Base-by-base conservation (phyloP, 2,113 vertebrate genomes). In the Nipponia nippon region DNA sequence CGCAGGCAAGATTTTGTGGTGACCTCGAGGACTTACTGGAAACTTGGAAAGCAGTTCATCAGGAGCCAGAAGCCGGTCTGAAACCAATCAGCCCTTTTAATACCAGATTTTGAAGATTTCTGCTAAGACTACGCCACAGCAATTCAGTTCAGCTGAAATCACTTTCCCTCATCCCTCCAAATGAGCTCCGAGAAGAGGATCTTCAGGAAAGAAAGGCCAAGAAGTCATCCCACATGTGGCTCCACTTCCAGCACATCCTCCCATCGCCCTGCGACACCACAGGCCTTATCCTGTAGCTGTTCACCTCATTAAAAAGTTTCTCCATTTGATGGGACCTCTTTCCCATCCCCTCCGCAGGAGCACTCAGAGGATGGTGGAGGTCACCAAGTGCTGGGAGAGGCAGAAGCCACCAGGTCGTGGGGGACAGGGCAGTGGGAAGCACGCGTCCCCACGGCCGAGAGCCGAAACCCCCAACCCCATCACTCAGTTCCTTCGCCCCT, bases 381-480 rank as follows among this genome's bases (percentile, higher is more conserved):
- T 16, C 38, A 22, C 29, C 34, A 46, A 12, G 50, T 8, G 11
- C 18, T 71, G 18, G 56, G 42, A 58, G 44, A 71, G 9, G 32
- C 47, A 75, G 53, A 69, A 29, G 56, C 19, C 75, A 80, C 3
- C 58, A 13, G 26, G 7, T 20, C 1, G 0, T 4, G 22, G 29
- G 10, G 67, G 1, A 50, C 72, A 62, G 34, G 36, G 34, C 21
- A 76, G 34, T 0, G 3, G 47, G 32, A 10, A 62, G 13, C 38
- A 15, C 2, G 0, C 4, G 2, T 56, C 49, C 49, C 42, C 16
- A 13, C 0, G 1, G 42, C 9, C 4, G 0, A 32, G 38, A 83
- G 14, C 30, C 13, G 0, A 53, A 87, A 53, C 6, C 34, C 49
- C 67, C 6, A 3, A 16, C 9, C 7, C 46, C 75, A 38, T 7